Percentiles rank a stretch among this genome's conserved stretches.
Conservation (phyloP, 2,888 invertebrate genomes). For the Laspeyria flexula region DNA sequence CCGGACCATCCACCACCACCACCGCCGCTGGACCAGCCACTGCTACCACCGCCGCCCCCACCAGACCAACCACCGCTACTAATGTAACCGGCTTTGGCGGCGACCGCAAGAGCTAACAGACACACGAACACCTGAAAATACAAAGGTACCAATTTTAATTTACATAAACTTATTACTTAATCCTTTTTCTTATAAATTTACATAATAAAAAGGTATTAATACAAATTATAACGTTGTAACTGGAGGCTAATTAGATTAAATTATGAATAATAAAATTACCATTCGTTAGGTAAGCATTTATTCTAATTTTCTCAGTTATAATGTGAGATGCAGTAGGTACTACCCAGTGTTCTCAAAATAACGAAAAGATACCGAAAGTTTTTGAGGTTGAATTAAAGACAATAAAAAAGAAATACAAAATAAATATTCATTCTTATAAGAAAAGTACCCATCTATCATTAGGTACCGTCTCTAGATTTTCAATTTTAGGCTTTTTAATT, state of each 20-base stretch:
- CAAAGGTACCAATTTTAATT: neutral
- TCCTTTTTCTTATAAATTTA: too few relatives aligned
- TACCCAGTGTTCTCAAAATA: constrained; percentile 19
- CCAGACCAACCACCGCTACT: constrained; percentile 57
- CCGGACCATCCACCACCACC: constrained; percentile 45
- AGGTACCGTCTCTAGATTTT: too few relatives aligned
- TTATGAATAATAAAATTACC: too few relatives aligned
- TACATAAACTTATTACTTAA: too few relatives aligned
- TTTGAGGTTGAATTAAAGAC: constrained; percentile 11
- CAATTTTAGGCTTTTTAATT: too few relatives aligned
- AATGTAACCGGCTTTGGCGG: constrained; percentile 71
- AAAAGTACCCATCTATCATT: too few relatives aligned
- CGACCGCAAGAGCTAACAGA: constrained; percentile 72
- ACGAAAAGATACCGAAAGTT: constrained; percentile 26
- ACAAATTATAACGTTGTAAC: too few relatives aligned
- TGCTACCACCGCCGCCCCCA: constrained; percentile 29
- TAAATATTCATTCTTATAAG: neutral
- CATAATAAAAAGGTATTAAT: too few relatives aligned
- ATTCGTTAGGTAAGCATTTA: too few relatives aligned
- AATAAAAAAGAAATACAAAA: constrained; percentile 29
- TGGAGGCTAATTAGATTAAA: too few relatives aligned
- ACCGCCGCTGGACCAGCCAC: constrained; percentile 51
- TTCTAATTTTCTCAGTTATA: constrained; percentile 14
- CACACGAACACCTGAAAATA: constrained; percentile 76
- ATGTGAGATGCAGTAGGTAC: constrained; percentile 1